These are phyloP conservation scores for Clarias magur DNA, from an alignment of 2,113 vertebrate species.

Conservation along the genomic window DNA sequence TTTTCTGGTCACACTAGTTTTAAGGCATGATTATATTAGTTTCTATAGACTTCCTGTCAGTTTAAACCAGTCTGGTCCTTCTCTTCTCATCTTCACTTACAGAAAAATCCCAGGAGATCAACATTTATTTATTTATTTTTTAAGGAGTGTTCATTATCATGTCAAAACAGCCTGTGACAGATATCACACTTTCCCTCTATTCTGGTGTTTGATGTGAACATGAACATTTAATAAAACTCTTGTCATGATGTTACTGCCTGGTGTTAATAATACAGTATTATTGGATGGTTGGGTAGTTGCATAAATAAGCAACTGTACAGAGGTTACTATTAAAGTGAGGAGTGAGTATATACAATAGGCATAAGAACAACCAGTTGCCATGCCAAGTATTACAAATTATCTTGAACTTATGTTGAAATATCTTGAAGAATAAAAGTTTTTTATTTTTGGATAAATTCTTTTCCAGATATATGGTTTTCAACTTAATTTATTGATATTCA, in stretches of 20 bases:
- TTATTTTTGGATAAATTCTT: not conserved
- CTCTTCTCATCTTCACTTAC: not conserved
- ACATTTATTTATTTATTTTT: too few species aligned
- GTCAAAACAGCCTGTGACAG: too few species aligned
- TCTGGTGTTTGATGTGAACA: too few species aligned
- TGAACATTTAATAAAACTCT: not conserved
- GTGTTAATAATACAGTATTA: not conserved
- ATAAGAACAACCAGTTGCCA: not conserved
- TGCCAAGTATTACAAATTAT: not conserved
- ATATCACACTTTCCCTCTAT: too few species aligned
- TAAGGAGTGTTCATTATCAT: too few species aligned
- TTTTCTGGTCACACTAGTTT: not conserved
- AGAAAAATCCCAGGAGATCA: too few species aligned
- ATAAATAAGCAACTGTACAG: not conserved
- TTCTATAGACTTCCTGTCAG: not conserved
- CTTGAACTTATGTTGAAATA: too few species aligned
- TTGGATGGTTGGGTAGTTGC: not conserved
- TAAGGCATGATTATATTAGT: not conserved
- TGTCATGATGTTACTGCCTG: not conserved
- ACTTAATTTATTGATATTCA: not conserved
- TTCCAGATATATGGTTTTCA: not conserved
- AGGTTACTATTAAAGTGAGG: too few species aligned
- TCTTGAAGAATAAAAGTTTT: not conserved
- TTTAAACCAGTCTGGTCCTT: not conserved
- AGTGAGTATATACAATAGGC: not conserved